Evolutionary conservation across 2,888 invertebrate genomes (phyloP), one percentile per base, ranked within the genome.

Genomic region (Kuschelorhynchus macadamiae): DNA sequence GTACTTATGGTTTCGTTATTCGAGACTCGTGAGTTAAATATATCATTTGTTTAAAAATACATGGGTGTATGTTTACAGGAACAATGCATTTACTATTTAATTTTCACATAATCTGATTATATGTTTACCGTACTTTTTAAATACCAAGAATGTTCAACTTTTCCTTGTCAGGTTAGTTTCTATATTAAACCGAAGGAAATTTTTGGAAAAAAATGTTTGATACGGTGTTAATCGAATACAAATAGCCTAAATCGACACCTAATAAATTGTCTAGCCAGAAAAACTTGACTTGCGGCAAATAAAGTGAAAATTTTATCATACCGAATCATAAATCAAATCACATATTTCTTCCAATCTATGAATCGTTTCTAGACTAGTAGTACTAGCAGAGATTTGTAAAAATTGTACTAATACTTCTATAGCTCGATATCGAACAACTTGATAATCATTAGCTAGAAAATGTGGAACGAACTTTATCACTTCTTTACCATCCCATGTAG

Each of bases 361-460:
- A 41, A 75, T 74, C 46, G 73, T 70, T 55, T 67, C 47, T 25
- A 77, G 56, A 33, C 53, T 71, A 20, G 71, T 69, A 5, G 49
- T 63, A 16, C 53, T 30, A 5, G 75, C 69, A 12, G 76, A 75
- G 3, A 67, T 55, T 50, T 72, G 66, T 72, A 77, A 85, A 55
- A 86, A 78, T 11, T 75, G 68, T 32, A 80, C 72, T 2, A 86
- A 65, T 44, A 81, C 82, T 67, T 79, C 78, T 2, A 85, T 78
- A 4, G 84, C 81, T 67, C 81, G 77, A 44, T 86, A 78, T 25
- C 86, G 80, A 1, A 86, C 82, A 41, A 81, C 75, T 67, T 83
- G 82, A 64, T 82, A 84, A 18, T 83, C 78, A 69, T 77, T 81
- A 7, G 75, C 78, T 14, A 86, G 71, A 72, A 83, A 84, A 33